A percentile compares a stretch with the other conserved stretches of the same genome.
phyloP scores from a whole-genome alignment of 2,888 invertebrate genomes.

The Malthinus seriepunctatus region DNA sequence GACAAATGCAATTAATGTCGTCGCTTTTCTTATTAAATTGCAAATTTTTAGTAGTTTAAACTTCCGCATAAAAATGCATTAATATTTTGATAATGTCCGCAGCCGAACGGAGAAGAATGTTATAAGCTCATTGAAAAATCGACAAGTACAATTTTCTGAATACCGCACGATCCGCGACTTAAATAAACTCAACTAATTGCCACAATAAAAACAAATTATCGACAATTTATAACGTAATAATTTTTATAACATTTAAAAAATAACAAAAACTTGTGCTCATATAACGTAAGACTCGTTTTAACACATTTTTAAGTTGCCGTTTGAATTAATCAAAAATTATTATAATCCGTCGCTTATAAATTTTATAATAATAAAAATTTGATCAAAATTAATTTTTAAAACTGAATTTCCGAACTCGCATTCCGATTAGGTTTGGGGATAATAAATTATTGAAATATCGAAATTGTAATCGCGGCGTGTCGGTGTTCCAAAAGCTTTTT shows the following conservation, averaged over 20 bases:
- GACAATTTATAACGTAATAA: constrained; percentile 50
- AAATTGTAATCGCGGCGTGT: too few relatives aligned
- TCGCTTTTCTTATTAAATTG: constrained; percentile 26
- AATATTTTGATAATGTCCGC: constrained; percentile 14
- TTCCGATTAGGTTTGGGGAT: too few relatives aligned
- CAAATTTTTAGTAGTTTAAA: constrained; percentile 7
- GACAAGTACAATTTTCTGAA: constrained; percentile 51
- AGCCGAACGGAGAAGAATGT: constrained; percentile 44
- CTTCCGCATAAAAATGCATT: constrained; percentile 15
- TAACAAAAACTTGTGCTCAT: constrained; percentile 10
- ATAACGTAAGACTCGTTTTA: constrained; percentile 7
- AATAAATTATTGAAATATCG: too few relatives aligned
- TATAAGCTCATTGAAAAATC: constrained; percentile 43
- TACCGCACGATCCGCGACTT: constrained; percentile 43
- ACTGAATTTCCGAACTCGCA: too few relatives aligned
- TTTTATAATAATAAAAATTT: not conserved
- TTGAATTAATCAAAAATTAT: not conserved
- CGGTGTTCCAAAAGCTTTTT: too few relatives aligned
- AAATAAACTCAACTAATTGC: constrained; percentile 48
- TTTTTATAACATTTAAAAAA: constrained; percentile 45
- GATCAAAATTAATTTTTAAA: too few relatives aligned
- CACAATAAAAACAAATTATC: constrained; percentile 51
- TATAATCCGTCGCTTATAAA: constrained; percentile 14
- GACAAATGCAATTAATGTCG: constrained; percentile 35
- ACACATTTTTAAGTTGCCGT: not conserved